These are phyloP conservation scores for Perca flavescens DNA, from an alignment of 2,113 vertebrate genomes.

Conservation along the genomic window DNA sequence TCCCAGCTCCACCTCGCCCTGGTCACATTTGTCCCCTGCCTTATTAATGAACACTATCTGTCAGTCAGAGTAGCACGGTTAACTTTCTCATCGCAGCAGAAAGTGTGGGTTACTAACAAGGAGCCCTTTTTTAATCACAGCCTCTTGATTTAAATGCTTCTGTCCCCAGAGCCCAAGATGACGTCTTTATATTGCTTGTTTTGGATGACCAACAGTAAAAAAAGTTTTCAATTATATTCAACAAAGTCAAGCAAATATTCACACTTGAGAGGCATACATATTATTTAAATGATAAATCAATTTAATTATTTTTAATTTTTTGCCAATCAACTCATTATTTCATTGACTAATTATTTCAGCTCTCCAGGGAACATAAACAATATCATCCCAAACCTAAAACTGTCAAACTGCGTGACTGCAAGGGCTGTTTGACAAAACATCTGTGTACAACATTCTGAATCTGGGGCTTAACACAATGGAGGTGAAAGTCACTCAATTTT, in stretches of 20 bases:
- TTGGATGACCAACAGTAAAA: not conserved
- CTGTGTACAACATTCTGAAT: not conserved
- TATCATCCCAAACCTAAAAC: not conserved
- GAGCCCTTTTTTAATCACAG: not conserved
- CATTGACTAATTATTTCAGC: not conserved
- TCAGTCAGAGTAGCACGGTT: not conserved
- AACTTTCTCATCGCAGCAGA: not conserved
- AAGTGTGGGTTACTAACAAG: not conserved
- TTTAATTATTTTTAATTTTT: not conserved
- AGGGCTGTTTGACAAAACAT: not conserved
- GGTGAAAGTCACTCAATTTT: not conserved
- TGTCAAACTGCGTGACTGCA: not conserved
- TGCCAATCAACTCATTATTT: not conserved
- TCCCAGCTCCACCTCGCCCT: constrained; percentile 1
- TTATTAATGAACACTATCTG: not conserved
- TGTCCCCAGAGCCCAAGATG: not conserved
- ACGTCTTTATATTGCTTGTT: not conserved
- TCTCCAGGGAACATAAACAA: not conserved
- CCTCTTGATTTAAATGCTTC: not conserved
- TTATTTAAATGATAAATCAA: not conserved
- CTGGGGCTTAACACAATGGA: not conserved
- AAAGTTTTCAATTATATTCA: not conserved
- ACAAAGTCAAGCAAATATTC: not conserved
- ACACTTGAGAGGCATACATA: not conserved
- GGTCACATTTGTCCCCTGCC: not conserved